A percentile compares a stretch with the other conserved stretches of the same genome.
Conservation (phyloP, 2,113 vertebrate species). For the Neomonachus schauinslandi region DNA sequence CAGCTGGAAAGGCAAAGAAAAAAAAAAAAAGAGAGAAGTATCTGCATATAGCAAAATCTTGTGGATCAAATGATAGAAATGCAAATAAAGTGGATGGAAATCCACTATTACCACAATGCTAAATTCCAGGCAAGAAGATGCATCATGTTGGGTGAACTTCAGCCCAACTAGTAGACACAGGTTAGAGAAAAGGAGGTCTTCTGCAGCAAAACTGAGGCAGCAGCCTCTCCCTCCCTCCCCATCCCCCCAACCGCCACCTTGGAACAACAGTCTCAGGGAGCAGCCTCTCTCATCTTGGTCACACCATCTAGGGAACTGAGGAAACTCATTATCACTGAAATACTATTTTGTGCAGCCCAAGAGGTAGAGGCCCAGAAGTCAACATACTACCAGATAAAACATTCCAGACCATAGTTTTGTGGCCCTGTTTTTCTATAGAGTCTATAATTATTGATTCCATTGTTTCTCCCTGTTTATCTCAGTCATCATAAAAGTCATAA, state of each 20-base stretch:
- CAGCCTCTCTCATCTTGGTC: background rate
- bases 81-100: background rate
- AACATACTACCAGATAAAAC: background rate
- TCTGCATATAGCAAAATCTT: background rate
- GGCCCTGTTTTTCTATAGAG: background rate
- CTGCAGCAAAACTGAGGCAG: background rate
- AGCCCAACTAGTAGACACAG: background rate
- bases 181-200: background rate
- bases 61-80: background rate
- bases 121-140: background rate
- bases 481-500: background rate
- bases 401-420: background rate
- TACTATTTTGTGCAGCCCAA: background rate
- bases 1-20: background rate
- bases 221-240: accelerated
- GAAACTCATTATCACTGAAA: background rate
- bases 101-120: background rate
- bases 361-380: background rate
- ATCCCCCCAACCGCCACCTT: no score
- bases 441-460: background rate
- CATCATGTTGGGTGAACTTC: background rate
- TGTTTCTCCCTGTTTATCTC: background rate
- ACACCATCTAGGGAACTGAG: accelerated
- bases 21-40: background rate
- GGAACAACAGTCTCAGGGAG: accelerated